Base-by-base conservation (phyloP, 2,888 invertebrate genomes). In the Drosophila greeni region DNA sequence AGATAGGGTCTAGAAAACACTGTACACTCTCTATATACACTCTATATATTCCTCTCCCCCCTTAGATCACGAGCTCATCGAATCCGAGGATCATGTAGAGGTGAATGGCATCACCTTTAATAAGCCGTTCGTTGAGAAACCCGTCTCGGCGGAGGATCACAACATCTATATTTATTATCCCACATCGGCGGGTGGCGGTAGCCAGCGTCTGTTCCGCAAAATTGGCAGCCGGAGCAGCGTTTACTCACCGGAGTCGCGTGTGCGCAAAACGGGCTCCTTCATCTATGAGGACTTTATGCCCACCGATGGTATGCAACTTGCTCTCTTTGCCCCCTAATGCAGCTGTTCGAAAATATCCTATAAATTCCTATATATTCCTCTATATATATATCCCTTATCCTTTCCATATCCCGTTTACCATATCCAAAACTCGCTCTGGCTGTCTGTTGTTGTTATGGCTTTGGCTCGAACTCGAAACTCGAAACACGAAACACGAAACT, bases 241-340 rank as follows among this genome's bases (percentile, higher is more conserved):
- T 62, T 99, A 99, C 89, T 98, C 98, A 0, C 97, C 97, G 8
- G 97, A 97, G 89, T 97, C 97, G 43, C 92, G 97, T 84, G 97
- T 99, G 8, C 92, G 99, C 57, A 98, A 97, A 90, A 96, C 96
- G 49, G 99, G 99, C 43, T 98, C 98, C 12, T 99, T 96, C 89
- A 98, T 99, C 87, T 99, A 99, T 89, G 99, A 99, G 91, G 99
- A 99, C 90, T 99, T 99, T 89, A 99, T 99, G 98, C 99, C 99
- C 7, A 99, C 99, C 36, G 99, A 99, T 92, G 99, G 99, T 90
- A 91, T 91, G 91, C 85, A 57, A 61, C 31, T 62, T 79, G 56
- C 48, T 70, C 72, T 62, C 58, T 76, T 53, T 70, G 56, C 18
- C 8, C 18, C 53, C 49, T 33, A 55, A 26, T 42, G 48, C 64